phyloP scores from a whole-genome alignment of 1,140 invertebrate species.

The Musca vetustissima region DNA sequence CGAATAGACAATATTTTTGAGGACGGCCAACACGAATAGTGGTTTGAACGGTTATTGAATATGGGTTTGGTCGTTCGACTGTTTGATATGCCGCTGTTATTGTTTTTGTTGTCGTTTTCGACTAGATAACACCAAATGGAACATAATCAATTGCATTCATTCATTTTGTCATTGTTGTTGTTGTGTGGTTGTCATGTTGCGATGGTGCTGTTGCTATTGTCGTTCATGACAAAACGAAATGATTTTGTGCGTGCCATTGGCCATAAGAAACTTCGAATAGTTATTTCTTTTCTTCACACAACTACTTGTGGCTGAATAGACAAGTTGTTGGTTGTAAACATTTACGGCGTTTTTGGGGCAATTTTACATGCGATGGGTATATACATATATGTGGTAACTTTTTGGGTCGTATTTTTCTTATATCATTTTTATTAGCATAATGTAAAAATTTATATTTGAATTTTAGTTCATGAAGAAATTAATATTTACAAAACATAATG shows the following conservation, averaged over 20 bases:
- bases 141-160: slow-evolving; percentile 21
- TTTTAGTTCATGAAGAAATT: too few relatives aligned
- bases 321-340: too few relatives aligned
- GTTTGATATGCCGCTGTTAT: neutral
- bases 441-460: too few relatives aligned
- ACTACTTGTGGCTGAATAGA: too few relatives aligned
- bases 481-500: too few relatives aligned
- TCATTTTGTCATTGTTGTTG: neutral
- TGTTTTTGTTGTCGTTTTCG: neutral
- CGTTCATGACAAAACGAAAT: too few relatives aligned
- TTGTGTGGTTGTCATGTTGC: neutral
- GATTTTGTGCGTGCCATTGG: slow-evolving; percentile 2
- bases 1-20: neutral
- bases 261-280: neutral
- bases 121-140: slow-evolving; percentile 6
- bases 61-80: slow-evolving; percentile 12
- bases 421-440: too few relatives aligned
- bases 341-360: too few relatives aligned
- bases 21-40: neutral
- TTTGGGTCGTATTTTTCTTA: too few relatives aligned
- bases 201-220: neutral
- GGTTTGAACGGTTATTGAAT: slow-evolving; percentile 13
- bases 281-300: too few relatives aligned
- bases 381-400: too few relatives aligned
- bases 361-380: too few relatives aligned